A percentile compares a stretch with the other conserved stretches of the same genome.
Conservation (phyloP, 2,797 vertebrate genomes). For the Chelon labrosus region DNA sequence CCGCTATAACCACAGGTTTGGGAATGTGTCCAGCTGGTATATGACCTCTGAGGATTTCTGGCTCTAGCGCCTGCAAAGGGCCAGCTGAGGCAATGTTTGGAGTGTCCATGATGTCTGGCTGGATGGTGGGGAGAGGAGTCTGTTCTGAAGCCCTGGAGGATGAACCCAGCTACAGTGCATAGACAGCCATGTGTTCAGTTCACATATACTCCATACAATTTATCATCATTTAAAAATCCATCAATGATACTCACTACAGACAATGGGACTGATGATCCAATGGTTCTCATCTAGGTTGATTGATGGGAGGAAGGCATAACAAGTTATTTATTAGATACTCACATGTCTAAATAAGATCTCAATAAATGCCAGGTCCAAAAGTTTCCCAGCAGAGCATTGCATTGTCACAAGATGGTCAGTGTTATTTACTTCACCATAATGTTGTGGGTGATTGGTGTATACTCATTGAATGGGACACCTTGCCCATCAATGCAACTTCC, state of each 20-base stretch:
- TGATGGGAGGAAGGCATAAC: constrained; percentile 11
- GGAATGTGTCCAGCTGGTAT: constrained; percentile 94
- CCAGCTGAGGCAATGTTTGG: not conserved
- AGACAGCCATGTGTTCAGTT: not conserved
- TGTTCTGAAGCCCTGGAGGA: constrained; percentile 69
- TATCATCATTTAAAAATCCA: too few relatives aligned
- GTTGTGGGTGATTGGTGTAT: too few relatives aligned
- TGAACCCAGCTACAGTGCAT: constrained; percentile 63
- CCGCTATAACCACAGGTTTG: constrained; percentile 93
- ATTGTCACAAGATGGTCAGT: too few relatives aligned
- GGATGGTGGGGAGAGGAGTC: constrained; percentile 71
- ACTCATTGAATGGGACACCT: too few relatives aligned
- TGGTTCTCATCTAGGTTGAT: constrained; percentile 84
- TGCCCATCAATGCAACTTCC: too few relatives aligned
- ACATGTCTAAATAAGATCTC: too few relatives aligned
- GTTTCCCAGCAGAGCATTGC: too few relatives aligned
- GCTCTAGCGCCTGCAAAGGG: constrained; percentile 60
- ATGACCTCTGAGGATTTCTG: constrained; percentile 87
- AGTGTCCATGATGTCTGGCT: constrained; percentile 67
- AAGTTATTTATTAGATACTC: constrained; percentile 2
- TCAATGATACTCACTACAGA: constrained; percentile 82
- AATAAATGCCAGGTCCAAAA: too few relatives aligned
- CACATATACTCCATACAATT: not conserved
- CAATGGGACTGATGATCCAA: constrained; percentile 81
- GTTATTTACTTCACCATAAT: too few relatives aligned